Base-by-base conservation (phyloP, 2,113 vertebrate genomes). In the Petrocephalus microphthalmus region DNA sequence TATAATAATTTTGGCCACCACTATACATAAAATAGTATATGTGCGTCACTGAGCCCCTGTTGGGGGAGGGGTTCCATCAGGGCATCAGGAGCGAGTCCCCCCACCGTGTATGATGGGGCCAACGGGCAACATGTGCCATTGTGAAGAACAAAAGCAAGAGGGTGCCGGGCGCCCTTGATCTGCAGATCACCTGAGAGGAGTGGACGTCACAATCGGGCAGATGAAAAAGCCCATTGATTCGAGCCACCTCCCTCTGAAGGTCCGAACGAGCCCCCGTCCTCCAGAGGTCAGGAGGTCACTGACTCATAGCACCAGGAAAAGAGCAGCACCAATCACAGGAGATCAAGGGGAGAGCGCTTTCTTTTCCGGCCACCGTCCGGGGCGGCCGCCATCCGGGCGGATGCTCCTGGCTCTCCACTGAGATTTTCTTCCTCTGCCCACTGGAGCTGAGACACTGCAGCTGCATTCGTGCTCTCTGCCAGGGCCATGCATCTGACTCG, bases 221-320 rank as follows among this genome's bases (percentile, higher is more conserved):
- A 91, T 91, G 88, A 92, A 92, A 92, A 89, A 92, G 90, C 87
- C 88, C 84, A 89, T 90, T 88, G 89, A 91, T 87, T 88, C 60
- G 89, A 89, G 17, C 89, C 53, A 90, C 81, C 88, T 87, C 54
- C 88, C 90, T 92, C 90, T 92, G 91, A 91, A 91, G 90, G 90
- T 89, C 3, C 4, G 52, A 49, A 88, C 45, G 33, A 56, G 7
- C 78, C 78, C 37, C 74, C 53, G 7, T 25, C 78, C n/a, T 60
- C 60, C 25, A 33, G 74, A 81, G 87, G 78, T 56, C 78, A n/a
- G 87, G 20, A 42, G 52, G 87, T 90, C 90, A 91, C 71, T 91
- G 91, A 91, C 87, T 91, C 91, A 91, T 57, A 74, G 56, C 60
- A 49, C 29, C 25, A 37, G 88, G 64, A 64, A 89, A 74, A 87